Evolutionary conservation across 2,888 invertebrate species (phyloP).

Genomic region (Entomobrya proxima): DNA sequence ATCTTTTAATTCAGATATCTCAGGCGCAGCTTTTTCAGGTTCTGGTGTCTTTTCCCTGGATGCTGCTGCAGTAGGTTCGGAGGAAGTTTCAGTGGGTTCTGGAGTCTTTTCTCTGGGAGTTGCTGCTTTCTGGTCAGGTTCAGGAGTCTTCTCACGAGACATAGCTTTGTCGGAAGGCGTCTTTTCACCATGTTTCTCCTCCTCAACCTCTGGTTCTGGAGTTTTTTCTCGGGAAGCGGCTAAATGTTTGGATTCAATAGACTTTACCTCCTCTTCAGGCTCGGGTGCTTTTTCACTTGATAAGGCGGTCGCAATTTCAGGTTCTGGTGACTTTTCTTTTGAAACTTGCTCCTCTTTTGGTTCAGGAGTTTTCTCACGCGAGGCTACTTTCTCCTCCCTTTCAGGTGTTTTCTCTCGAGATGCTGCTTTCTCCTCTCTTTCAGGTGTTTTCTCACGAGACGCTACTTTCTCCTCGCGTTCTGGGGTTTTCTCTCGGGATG

Average conservation of each 20-base stretch:
- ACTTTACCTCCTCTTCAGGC: neutral
- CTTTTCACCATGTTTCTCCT: neutral
- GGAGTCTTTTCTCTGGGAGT: constrained; percentile 34
- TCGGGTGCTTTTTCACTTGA: constrained; percentile 22
- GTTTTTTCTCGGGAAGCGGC: constrained; percentile 16
- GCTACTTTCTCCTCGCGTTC: constrained; percentile 7
- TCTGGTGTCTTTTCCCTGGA: constrained; percentile 47
- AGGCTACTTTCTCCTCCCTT: neutral
- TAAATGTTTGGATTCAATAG: neutral
- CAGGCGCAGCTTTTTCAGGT: constrained; percentile 5
- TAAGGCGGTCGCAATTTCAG: neutral
- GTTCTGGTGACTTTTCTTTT: neutral
- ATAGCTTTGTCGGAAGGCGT: neutral
- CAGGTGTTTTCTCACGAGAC: neutral
- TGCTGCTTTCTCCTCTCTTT: neutral
- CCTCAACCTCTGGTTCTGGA: neutral
- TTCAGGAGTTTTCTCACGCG: constrained; percentile 9
- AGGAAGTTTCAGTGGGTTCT: constrained; percentile 50
- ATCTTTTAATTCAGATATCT: neutral
- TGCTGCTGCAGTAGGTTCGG: neutral
- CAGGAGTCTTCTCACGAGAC: no score
- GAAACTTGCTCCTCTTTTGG: neutral
- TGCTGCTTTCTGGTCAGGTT: neutral
- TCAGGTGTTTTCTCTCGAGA: neutral
- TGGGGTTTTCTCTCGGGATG: constrained; percentile 24